phyloP scores from a whole-genome alignment of 2,888 invertebrate genomes.

The Sinohyriopsis cumingii region DNA sequence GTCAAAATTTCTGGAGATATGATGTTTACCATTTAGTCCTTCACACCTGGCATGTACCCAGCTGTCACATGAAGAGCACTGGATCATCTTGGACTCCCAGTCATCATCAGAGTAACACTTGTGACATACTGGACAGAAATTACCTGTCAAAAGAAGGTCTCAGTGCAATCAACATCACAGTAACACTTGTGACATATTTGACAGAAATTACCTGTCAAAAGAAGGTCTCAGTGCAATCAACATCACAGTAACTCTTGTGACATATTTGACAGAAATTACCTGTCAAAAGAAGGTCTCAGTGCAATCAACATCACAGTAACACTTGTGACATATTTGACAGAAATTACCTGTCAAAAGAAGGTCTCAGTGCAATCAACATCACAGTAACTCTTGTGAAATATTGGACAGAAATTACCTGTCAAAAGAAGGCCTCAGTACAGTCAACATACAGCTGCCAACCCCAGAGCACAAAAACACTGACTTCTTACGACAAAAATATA shows the following conservation, averaged over 20 bases:
- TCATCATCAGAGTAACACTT: conserved; percentile 93
- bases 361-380: conserved; percentile 93
- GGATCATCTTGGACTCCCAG: conserved; percentile 95
- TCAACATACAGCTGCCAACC: conserved; percentile 79
- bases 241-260: conserved; percentile 91
- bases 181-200: conserved; percentile 93
- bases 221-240: conserved; percentile 87
- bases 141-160: conserved; percentile 76
- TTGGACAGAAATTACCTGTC: conserved; percentile 85
- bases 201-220: conserved; percentile 81
- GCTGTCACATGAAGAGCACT: conserved; percentile 89
- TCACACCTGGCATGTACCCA: conserved; percentile 97
- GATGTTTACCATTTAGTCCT: conserved; percentile 79
- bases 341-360: conserved; percentile 77
- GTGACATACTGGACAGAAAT: conserved; percentile 93
- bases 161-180: conserved; percentile 93
- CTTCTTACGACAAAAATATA: too few species aligned
- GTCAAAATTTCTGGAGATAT: too few species aligned
- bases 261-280: conserved; percentile 91
- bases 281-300: conserved; percentile 78
- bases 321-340: conserved; percentile 92
- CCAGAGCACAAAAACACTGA: too few species aligned
- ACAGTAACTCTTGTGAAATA: conserved; percentile 92
- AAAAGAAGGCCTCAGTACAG: conserved; percentile 82
- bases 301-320: conserved; percentile 93